Evolutionary conservation across 2,113 vertebrate genomes (phyloP), one percentile per base, ranked within the genome.

Genomic region (Gadus macrocephalus): DNA sequence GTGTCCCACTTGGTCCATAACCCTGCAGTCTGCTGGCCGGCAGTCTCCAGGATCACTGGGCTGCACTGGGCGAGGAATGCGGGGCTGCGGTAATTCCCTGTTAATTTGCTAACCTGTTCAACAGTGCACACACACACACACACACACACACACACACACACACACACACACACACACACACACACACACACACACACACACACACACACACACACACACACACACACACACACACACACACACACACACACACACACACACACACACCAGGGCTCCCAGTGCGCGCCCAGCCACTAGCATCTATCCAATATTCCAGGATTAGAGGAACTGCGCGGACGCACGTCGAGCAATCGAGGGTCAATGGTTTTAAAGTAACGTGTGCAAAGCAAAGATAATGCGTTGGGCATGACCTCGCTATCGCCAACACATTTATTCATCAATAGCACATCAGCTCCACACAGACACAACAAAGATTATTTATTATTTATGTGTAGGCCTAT

Each of bases 71-170:
- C 72, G 73, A 89, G 85, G 87, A 91, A 91, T 89, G 89, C 83
- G 66, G 85, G 42, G 72, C 79, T 19, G 20, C 79, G 74, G 86
- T 91, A 91, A 91, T 91, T 91, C 88, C 81, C 82, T 90, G 81
- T 91, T 91, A 90, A 91, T 91, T 88, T 87, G 83, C 84, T 86
- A 91, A 90, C 86, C 85, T 86, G 83, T 82, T 89, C 84, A 87
- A 82, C 86, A 84, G 83, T 78, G 85, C 82, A 87, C 81, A 88
- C 82, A 77, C 77, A 85, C 79, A 42, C 64, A 62, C 56, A 11
- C 42, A 70, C 78, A 86, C 75, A 71, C 74, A 63, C 62, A 53
- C 75, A 66, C 59, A 60, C 64, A 12, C 38, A 20, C 65, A 14
- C 56, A 20, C 31, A 15, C 20, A 19, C 27, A 3, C 27, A 38